Base-by-base conservation (phyloP, 1,140 invertebrate species). In the Hyposmocoma kahamanoa region DNA sequence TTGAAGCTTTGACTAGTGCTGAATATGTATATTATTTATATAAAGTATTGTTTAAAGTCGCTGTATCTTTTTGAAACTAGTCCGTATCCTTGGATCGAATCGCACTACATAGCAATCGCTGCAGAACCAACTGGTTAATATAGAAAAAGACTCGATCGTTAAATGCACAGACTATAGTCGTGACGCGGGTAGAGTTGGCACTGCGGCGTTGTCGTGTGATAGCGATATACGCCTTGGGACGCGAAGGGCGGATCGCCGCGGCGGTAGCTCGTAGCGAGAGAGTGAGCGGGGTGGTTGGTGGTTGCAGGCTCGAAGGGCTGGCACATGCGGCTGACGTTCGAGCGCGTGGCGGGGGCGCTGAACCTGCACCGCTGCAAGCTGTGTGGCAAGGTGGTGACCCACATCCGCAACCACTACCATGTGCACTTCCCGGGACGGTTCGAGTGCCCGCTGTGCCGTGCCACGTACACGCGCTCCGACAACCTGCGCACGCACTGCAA, bases 261-360 rank as follows among this genome's bases (percentile, higher is more conserved):
- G 24, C 24, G 24, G 24, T 15, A 6, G 15, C 32, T n/a, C 32
- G 24, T 26, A 17, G 54, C 17, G 38, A 41, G 48, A 44, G 53
- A 59, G 67, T 69, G 72, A 70, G n/a, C 64, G 60, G 62, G 41
- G 66, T 43, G 73, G n/a, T n/a, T n/a, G n/a, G 68, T 86, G 76
- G 89, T 92, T 92, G 89, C 92, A 95, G 94, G 93, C 91, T 93
- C 93, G 87, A 94, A 94, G 92, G 92, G 93, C 90, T 94, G 93
- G 93, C 93, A 94, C 90, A 95, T 95, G 93, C 91, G 93, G 89
- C 92, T 94, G 87, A 94, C 93, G 84, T 95, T 95, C 90, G 94
- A 95, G 90, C 92, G 93, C 71, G 90, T 94, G 88, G 93, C 93
- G 87, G 93, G 93, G 87, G 92, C 92, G 89, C 92, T 92, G 84